Evolutionary conservation across 2,113 vertebrate species (phyloP).

Genomic region (Rhinoderma darwinii): DNA sequence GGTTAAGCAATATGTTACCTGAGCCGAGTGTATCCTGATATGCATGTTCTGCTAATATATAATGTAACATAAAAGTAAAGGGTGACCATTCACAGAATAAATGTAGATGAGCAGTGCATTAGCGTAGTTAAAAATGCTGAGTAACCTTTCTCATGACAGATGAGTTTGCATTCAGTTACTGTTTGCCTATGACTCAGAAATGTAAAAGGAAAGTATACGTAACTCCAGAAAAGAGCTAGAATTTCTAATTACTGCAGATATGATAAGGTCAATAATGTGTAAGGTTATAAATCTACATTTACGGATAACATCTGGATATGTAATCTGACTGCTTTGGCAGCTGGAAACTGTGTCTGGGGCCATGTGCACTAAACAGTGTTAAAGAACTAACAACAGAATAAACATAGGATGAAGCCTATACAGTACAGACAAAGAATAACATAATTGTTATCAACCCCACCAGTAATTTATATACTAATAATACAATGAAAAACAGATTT

Average conservation of each 20-base stretch:
- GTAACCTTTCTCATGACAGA: slow-evolving; percentile 12
- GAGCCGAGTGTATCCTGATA: neutral
- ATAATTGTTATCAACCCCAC: neutral
- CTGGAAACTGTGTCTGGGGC: neutral
- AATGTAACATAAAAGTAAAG: neutral
- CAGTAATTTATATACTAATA: neutral
- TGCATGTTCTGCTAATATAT: neutral
- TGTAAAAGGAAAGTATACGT: neutral
- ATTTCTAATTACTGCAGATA: neutral
- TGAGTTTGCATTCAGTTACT: neutral
- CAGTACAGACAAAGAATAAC: neutral
- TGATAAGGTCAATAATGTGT: slow-evolving; percentile 17
- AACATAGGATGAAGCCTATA: neutral
- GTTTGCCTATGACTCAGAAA: neutral
- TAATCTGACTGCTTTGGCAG: neutral
- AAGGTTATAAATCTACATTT: neutral
- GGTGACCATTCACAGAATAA: neutral
- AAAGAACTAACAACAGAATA: neutral
- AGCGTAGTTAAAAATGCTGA: slow-evolving; percentile 22
- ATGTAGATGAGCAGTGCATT: neutral
- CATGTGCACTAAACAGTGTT: neutral
- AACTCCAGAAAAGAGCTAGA: neutral
- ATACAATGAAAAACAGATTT: too few species aligned
- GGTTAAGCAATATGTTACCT: neutral
- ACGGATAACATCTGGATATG: neutral